Base-by-base conservation (phyloP, 2,113 vertebrate species). In the Dryoscopus gambensis region DNA sequence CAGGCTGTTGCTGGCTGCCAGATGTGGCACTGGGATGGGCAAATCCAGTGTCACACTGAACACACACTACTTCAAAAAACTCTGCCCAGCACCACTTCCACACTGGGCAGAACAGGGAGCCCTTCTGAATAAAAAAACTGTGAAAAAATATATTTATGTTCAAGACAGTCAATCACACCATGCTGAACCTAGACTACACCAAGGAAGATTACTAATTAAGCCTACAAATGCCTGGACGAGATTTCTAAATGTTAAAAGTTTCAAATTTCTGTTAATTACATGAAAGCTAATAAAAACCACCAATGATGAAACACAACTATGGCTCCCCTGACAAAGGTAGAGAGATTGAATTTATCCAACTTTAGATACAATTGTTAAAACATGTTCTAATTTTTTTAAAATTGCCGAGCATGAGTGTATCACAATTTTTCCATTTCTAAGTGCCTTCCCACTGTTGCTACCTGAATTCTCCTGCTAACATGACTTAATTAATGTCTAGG, bases 71-170 rank as follows among this genome's bases (percentile, higher is more conserved):
- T 70, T 70, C 12, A 40, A 10, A 28, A 14, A 52, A 10, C 42
- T 50, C 28, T 25, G 22, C 16, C 8, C 39, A n/a, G 68, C 49
- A 47, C 24, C 56, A 23, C 12, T 56, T 52, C 50, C 55, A 56
- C 2, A 1, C 4, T 0, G 3, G 56, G 44, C 23, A 84, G 60
- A 81, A 40, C 1, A 8, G 11, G 37, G 20, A 91, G 37, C 8
- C 7, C 31, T 50, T 33, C 5, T 15, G 64, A 69, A 62, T 5
- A 28, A 39, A 62, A 53, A 73, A 21, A 2, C 23, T 27, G 18
- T 8, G 27, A 42, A 67, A 67, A 22, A 60, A 78, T 3, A 2
- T 27, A 40, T 11, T 74, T 56, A 1, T 55, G 23, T 59, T 70
- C 25, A 40, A 46, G 81, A 17, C 5, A 17, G 31, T n/a, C 64